phyloP scores from a whole-genome alignment of 2,888 invertebrate species.

The Liopterus haemorrhoidalis region DNA sequence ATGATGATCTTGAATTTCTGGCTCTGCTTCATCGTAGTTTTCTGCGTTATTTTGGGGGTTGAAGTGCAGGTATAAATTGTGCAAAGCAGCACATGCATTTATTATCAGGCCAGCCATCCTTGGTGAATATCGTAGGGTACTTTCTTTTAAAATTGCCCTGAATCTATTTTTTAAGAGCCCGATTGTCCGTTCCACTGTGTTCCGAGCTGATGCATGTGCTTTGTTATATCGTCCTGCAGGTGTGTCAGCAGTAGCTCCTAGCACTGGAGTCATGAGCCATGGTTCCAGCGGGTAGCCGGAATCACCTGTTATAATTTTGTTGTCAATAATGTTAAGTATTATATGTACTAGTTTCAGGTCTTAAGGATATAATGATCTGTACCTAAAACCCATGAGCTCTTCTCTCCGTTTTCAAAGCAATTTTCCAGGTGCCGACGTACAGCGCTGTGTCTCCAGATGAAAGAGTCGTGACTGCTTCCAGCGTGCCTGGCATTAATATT shows the following conservation, averaged over 20 bases:
- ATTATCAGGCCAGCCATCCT: not conserved
- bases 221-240: constrained; percentile 18
- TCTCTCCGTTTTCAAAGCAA: not conserved
- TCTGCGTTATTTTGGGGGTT: too few relatives aligned
- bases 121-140: constrained; percentile 4
- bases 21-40: too few relatives aligned
- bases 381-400: constrained; percentile 8
- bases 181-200: constrained; percentile 15
- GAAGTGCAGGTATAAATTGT: too few relatives aligned
- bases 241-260: constrained; percentile 8
- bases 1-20: too few relatives aligned
- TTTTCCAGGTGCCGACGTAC: not conserved
- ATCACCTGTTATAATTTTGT: too few relatives aligned
- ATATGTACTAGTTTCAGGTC: too few relatives aligned
- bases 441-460: not conserved
- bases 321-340: too few relatives aligned
- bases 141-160: constrained; percentile 9
- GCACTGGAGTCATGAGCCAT: constrained; percentile 22
- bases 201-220: constrained; percentile 14
- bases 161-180: constrained; percentile 17
- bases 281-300: constrained; percentile 20
- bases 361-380: too few relatives aligned
- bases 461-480: not conserved
- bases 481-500: constrained; percentile 1
- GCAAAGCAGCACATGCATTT: too few relatives aligned